Percentiles rank a stretch among this genome's conserved stretches.
Evolutionary conservation across 2,888 invertebrate genomes (phyloP).

Genomic region (Aricia artaxerxes): DNA sequence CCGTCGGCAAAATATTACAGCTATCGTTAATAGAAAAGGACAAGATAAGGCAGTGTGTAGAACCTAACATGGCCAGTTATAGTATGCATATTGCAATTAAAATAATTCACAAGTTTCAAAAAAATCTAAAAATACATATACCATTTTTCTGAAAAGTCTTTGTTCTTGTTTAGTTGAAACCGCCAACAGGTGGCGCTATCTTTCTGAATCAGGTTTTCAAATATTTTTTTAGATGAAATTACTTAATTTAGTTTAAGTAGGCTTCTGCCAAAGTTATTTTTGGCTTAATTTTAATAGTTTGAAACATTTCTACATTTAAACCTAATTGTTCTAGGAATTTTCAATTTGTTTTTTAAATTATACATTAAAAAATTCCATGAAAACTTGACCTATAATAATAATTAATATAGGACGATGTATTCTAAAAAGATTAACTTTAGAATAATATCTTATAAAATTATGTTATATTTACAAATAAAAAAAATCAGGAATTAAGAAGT

Average conservation of each 20-base stretch:
- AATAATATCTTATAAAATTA: not conserved
- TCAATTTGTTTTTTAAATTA: not conserved
- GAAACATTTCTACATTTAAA: not conserved
- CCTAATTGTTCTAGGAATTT: not conserved
- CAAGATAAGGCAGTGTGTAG: constrained; percentile 23
- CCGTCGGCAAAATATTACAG: constrained; percentile 9
- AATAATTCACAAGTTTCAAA: not conserved
- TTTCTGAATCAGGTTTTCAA: too few relatives aligned
- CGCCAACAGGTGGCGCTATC: too few relatives aligned
- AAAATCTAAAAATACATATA: too few relatives aligned
- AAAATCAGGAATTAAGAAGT: not conserved
- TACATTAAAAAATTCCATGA: not conserved
- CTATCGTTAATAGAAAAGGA: not conserved
- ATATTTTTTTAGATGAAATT: not conserved
- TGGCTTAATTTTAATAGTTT: not conserved
- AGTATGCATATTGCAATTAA: not conserved
- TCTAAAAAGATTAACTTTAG: not conserved
- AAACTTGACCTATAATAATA: not conserved
- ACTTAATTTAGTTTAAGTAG: too few relatives aligned
- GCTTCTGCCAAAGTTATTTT: not conserved
- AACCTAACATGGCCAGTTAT: not conserved
- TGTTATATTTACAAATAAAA: not conserved
- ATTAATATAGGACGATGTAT: not conserved
- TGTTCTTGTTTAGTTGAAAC: too few relatives aligned
- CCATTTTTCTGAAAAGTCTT: too few relatives aligned